Percentiles rank a stretch among this genome's conserved stretches.
phyloP scores from a whole-genome alignment of 2,888 invertebrate genomes.

The Biston stratarius region DNA sequence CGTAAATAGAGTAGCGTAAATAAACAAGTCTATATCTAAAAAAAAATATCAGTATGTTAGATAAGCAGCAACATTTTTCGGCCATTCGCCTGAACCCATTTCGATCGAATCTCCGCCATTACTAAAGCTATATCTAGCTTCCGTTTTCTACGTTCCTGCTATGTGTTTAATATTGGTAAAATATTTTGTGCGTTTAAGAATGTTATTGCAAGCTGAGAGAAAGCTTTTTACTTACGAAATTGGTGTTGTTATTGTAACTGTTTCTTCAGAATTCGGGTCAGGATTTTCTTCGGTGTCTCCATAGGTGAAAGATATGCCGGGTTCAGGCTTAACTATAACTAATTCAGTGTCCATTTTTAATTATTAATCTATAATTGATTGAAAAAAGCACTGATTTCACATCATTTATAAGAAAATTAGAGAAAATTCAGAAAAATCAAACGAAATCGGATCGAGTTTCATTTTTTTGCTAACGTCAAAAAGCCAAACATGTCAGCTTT shows the following conservation, averaged over 20 bases:
- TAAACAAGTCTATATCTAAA: too few species aligned
- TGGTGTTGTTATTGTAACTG: neutral
- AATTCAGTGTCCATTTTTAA: slow-evolving; percentile 23
- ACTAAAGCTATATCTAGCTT: neutral
- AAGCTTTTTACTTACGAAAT: slow-evolving; percentile 7
- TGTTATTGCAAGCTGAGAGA: neutral
- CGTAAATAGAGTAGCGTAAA: neutral
- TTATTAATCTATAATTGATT: neutral
- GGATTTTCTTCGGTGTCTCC: neutral
- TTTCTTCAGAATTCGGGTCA: neutral
- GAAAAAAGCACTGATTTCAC: slow-evolving; percentile 5
- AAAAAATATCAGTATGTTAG: too few species aligned
- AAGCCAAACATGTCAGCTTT: too few species aligned
- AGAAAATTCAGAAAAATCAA: neutral
- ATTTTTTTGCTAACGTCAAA: too few species aligned
- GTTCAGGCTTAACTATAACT: slow-evolving; percentile 27
- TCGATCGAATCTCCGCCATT: slow-evolving; percentile 35
- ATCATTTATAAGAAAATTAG: neutral
- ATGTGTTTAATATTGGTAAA: neutral
- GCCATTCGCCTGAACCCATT: slow-evolving; percentile 24
- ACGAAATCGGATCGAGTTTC: neutral
- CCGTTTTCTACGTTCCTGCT: neutral
- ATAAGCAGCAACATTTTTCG: too few species aligned
- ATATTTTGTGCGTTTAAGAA: neutral
- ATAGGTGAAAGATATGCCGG: slow-evolving; percentile 9